These are phyloP conservation scores for Plectropomus leopardus DNA, from an alignment of 2,113 vertebrate species.

Conservation along the genomic window DNA sequence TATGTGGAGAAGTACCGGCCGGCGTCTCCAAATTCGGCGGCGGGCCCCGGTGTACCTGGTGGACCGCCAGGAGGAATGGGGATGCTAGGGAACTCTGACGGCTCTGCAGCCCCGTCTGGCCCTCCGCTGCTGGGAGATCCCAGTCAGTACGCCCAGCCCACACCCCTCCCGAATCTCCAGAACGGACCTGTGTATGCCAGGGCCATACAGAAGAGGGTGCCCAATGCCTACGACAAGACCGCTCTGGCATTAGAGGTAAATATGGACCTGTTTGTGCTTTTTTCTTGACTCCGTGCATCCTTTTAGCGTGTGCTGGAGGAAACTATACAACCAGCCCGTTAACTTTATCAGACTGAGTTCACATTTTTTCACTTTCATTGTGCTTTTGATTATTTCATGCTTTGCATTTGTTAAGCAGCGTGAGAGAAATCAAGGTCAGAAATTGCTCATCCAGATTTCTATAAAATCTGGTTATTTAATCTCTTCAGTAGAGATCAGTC, in stretches of 20 bases:
- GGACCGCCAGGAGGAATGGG: constrained; percentile 54
- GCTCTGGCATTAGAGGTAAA: constrained; percentile 99
- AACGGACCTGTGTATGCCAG: constrained; percentile 98
- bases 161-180: constrained; percentile 98
- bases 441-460: neutral
- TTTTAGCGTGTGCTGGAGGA: neutral
- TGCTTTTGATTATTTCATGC: constrained; percentile 11
- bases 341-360: constrained; percentile 5
- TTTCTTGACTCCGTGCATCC: neutral
- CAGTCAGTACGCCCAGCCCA: constrained; percentile 98
- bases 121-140: constrained; percentile 93
- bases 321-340: constrained; percentile 3
- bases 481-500: constrained; percentile 2
- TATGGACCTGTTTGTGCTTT: neutral
- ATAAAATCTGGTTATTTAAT: constrained; percentile 12
- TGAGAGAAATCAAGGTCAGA: constrained; percentile 30
- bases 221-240: constrained; percentile 99
- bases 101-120: constrained; percentile 82
- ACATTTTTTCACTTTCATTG: constrained; percentile 14
- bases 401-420: constrained; percentile 8
- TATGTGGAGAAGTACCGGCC: constrained; percentile 98
- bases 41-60: constrained; percentile 45
- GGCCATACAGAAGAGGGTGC: constrained; percentile 99
- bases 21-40: constrained; percentile 85
- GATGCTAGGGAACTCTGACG: constrained; percentile 91